Base-by-base conservation (phyloP, 1,140 invertebrate species). In the Anoplophora glabripennis region DNA sequence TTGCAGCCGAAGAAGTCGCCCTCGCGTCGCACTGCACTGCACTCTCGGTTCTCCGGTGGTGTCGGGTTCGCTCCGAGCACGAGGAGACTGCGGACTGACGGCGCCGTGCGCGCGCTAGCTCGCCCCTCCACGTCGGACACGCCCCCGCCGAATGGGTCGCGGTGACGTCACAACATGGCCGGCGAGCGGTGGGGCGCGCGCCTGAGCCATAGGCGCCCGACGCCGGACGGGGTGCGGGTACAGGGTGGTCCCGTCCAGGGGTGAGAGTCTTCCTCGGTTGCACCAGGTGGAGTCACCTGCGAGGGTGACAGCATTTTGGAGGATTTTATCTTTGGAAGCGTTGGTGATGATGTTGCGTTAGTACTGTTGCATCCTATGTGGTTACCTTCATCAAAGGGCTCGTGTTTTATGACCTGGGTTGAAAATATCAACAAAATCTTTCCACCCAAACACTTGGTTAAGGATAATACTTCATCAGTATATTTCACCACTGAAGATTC, bases 131-230 rank as follows among this genome's bases (percentile, higher is more conserved):
- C 11, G 9, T 21, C 21, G 14, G 40, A 11, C 5, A 60, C 59
- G 56, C 64, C 61, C 59, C 42, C 36, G 37, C 35, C 49, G 46
- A 51, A 61, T 54, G 54, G 57, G 59, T 47, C 38, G 55, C 35
- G 12, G 42, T 68, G 55, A 65, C 65, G 58, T 64, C 61, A 64
- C 67, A 66, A 62, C 53, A 66, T 66, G 67, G 64, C 64, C 59
- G 55, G 41, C 37, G 9, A 9, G 44, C 35, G 15, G 48, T 28
- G 61, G 56, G 17, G 46, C 10, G 12, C 11, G 21, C 11, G 21
- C 21, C 5, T 5, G 21, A 28, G 21, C 21, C 21, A 28, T 28
- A 28, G 21, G 21, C 34, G 42, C 12, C 15, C 15, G 38, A 34
- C 11, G 38, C 11, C 11, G 38, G 14, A 40, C 11, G 11, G 14